Percentiles rank a stretch among this genome's conserved stretches.
Conservation (phyloP, 1,140 invertebrate species). For the Euschistus heros region DNA sequence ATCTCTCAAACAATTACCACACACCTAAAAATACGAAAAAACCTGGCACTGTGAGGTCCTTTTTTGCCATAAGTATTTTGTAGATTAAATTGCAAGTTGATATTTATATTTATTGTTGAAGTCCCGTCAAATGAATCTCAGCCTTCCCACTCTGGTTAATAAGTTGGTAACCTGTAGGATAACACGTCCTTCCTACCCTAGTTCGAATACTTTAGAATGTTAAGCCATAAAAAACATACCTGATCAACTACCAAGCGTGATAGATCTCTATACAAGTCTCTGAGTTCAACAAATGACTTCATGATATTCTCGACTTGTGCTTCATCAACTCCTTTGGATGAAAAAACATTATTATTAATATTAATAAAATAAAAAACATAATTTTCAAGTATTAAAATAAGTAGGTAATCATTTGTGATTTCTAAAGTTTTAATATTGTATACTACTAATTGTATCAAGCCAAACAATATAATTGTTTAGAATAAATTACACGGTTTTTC, state of each 20-base stretch:
- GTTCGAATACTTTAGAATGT: too few species aligned
- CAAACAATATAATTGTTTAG: too few species aligned
- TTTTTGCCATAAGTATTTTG: slow-evolving; percentile 4
- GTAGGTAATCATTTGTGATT: too few species aligned
- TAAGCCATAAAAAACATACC: slow-evolving; percentile 37
- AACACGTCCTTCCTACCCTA: too few species aligned
- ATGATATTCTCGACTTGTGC: slow-evolving; percentile 82
- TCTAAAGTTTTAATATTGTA: too few species aligned
- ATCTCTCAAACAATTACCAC: too few species aligned
- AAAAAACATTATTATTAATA: slow-evolving; percentile 4
- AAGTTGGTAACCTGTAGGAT: background rate
- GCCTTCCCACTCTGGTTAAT: background rate
- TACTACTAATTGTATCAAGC: too few species aligned
- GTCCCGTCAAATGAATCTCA: background rate
- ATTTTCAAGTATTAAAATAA: too few species aligned
- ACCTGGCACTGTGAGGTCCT: too few species aligned
- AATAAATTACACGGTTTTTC: too few species aligned
- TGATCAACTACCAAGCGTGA: slow-evolving; percentile 51
- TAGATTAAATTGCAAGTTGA: background rate
- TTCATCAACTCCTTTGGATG: slow-evolving; percentile 57
- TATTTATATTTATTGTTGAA: background rate
- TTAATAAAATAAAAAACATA: too few species aligned
- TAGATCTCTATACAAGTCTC: slow-evolving; percentile 80
- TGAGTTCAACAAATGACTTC: slow-evolving; percentile 83
- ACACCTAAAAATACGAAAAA: too few species aligned